Evolutionary conservation across 2,113 vertebrate genomes (phyloP).

Genomic region (Thinocorus orbignyianus): DNA sequence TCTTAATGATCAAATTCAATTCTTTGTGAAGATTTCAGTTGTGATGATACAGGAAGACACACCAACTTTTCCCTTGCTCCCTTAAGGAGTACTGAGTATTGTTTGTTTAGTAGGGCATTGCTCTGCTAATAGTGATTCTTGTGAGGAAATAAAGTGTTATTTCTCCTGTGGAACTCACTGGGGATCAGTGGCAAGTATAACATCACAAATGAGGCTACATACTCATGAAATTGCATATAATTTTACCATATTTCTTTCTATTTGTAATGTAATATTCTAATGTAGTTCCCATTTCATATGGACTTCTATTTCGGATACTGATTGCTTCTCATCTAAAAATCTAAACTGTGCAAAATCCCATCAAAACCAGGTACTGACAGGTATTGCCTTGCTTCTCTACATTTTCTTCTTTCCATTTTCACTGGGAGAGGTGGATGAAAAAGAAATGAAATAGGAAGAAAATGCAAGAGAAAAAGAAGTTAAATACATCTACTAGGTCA

Average conservation of each 20-base stretch:
- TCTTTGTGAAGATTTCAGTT: neutral
- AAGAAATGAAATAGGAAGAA: neutral
- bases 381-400: neutral
- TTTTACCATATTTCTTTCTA: neutral
- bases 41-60: neutral
- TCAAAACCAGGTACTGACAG: neutral
- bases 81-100: neutral
- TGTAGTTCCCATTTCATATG: neutral
- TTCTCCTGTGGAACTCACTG: neutral
- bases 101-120: neutral
- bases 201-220: neutral
- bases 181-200: neutral
- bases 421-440: neutral
- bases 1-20: neutral
- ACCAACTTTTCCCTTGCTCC: neutral
- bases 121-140: neutral
- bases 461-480: neutral
- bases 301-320: neutral
- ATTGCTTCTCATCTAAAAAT: neutral
- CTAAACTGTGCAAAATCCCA: neutral
- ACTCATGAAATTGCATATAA: neutral
- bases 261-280: neutral
- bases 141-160: neutral
- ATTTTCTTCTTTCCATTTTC: neutral
- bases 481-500: neutral